Evolutionary conservation across 30 jellyfish, hydroid and myxozoan species (phyloP), one percentile per base, ranked within the genome.

Genomic region (Catostylus mosaicus): DNA sequence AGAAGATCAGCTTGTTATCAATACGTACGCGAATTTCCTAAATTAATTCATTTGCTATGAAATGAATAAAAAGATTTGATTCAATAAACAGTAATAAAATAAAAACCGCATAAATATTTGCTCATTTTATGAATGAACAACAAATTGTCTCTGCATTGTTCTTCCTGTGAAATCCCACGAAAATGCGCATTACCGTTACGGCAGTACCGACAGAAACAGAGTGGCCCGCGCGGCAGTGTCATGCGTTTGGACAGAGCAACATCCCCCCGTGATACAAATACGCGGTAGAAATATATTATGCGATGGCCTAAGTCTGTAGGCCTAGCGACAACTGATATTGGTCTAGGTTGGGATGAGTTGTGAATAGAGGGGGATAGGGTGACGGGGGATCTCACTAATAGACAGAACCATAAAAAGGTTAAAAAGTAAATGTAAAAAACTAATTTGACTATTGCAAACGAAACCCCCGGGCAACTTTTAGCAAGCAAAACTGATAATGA

Each of bases 41-140:
- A 75, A 75, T 67, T 16, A 30, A 23, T 34, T 75, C 77, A 36
- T 59, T 56, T 57, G 34, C 20, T 52, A 51, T 40, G 75, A 38
- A 51, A 22, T 51, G 86, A 75, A 35, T 59, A 32, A n/a, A 52
- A 10, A 4, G 67, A 75, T 16, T 31, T 40, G 67, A 59, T 59
- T 75, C 73, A 75, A 19, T 56, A 75, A 27, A 75, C 43, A 48
- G 66, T 47, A 70, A 26, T 70, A 34, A 46, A 70, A 70, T 31
- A 22, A 37, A 67, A 46, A 70, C 82, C 75, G 30, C 75, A 75
- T 43, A 75, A 75, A 75, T 75, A 75, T 75, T 75, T 75, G 86
- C 48, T 57, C 74, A 33, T 8, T 59, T 59, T 34, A 54, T 56
- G 73, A 75, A 75, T 40, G 86, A 75, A 56, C 76, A 52, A 75